A percentile compares a stretch with the other conserved stretches of the same genome.
Conservation (phyloP, 1,140 invertebrate species). For the Anoplophora glabripennis region DNA sequence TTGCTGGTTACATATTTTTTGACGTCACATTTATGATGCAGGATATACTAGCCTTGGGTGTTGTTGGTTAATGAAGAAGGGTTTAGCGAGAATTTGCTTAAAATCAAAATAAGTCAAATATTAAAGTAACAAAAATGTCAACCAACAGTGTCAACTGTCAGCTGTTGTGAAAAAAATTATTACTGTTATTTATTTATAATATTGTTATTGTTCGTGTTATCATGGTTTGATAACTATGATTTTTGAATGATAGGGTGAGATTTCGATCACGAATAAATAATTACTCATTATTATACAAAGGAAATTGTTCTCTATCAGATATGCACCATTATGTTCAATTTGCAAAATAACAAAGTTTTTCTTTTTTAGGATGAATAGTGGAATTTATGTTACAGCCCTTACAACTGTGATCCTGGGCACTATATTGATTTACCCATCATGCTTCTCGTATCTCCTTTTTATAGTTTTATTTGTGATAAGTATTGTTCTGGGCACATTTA, state of each 20-base stretch:
- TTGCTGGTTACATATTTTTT: no score
- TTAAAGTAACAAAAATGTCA: no score
- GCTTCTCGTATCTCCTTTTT: slow-evolving; percentile 17
- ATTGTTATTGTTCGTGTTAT: not conserved
- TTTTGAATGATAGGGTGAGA: not conserved
- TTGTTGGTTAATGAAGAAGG: no score
- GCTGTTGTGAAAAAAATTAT: no score
- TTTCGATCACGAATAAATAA: not conserved
- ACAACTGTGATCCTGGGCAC: slow-evolving; percentile 13
- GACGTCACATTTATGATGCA: no score
- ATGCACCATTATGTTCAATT: not conserved
- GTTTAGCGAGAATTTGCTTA: no score
- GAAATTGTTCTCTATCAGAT: not conserved
- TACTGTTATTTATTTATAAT: no score
- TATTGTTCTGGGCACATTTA: slow-evolving; percentile 21
- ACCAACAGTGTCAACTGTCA: no score
- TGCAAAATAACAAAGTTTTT: not conserved
- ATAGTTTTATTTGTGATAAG: slow-evolving; percentile 12
- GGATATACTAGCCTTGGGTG: no score
- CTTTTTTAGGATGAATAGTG: slow-evolving; percentile 20
- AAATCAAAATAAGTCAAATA: no score
- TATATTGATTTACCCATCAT: slow-evolving; percentile 18
- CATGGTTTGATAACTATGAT: slow-evolving; percentile 3
- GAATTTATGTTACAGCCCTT: slow-evolving; percentile 9
- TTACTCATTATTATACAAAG: not conserved